Conservation (phyloP, 2,113 vertebrate species). For the Arothron firmamentum region DNA sequence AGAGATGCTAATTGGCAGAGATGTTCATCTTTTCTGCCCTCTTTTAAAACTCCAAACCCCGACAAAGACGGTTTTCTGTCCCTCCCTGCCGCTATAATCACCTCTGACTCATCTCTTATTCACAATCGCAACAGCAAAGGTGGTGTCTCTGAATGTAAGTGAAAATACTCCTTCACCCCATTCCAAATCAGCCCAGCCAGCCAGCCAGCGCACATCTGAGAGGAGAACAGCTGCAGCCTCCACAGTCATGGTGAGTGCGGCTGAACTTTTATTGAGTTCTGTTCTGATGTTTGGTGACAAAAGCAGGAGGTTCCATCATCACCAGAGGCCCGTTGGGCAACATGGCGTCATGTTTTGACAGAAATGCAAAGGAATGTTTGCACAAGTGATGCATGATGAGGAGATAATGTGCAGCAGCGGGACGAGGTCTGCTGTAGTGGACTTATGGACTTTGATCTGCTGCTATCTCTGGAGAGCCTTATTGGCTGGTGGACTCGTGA, state of each 20-base stretch:
- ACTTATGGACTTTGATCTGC: slow-evolving; percentile 7
- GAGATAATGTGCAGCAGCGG: too few species aligned
- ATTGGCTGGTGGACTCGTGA: not conserved
- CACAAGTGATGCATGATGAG: too few species aligned
- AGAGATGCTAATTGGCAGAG: too few species aligned
- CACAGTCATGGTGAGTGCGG: slow-evolving; percentile 54
- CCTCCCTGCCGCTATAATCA: slow-evolving; percentile 40
- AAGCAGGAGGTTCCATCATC: too few species aligned
- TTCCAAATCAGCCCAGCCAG: slow-evolving; percentile 3
- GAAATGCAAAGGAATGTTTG: too few species aligned
- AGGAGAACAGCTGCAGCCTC: slow-evolving; percentile 26
- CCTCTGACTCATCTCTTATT: slow-evolving; percentile 50
- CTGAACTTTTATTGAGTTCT: not conserved
- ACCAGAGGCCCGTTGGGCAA: too few species aligned
- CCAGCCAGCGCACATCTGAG: slow-evolving; percentile 18
- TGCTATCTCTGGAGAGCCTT: not conserved
- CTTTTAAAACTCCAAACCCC: not conserved
- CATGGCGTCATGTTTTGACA: too few species aligned
- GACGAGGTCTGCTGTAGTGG: slow-evolving; percentile 7
- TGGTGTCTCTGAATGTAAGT: slow-evolving; percentile 29
- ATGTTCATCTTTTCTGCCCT: not conserved
- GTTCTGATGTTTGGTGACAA: too few species aligned
- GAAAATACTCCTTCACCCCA: slow-evolving; percentile 11
- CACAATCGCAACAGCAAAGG: slow-evolving; percentile 19
- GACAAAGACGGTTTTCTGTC: not conserved